A percentile compares a stretch with the other conserved stretches of the same genome.
Evolutionary conservation across 2,888 invertebrate genomes (phyloP).

Genomic region (Allolobophora icterica): DNA sequence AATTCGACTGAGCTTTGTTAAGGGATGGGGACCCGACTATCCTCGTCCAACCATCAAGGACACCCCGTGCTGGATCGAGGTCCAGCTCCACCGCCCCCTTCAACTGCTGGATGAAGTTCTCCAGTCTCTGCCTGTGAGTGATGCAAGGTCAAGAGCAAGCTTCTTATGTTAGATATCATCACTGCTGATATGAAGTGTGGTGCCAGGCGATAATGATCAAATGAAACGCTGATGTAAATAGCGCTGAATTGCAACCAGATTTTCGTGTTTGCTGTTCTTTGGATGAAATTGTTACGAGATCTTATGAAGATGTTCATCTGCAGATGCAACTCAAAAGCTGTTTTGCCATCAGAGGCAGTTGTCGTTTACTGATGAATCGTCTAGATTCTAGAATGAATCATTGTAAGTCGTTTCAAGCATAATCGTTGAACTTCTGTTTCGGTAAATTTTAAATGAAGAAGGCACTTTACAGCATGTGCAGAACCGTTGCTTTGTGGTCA

Average conservation of each 20-base stretch:
- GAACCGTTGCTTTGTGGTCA: constrained; percentile 22
- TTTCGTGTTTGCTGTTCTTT: not conserved
- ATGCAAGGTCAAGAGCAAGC: constrained; percentile 22
- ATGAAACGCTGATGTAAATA: not conserved
- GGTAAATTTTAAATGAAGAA: not conserved
- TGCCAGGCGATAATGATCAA: not conserved
- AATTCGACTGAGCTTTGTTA: constrained; percentile 94
- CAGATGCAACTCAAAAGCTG: not conserved
- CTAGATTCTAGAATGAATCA: not conserved
- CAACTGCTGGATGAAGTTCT: constrained; percentile 95
- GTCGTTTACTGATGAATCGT: not conserved
- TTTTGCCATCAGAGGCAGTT: not conserved
- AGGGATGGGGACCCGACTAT: constrained; percentile 99
- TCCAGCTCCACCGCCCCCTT: constrained; percentile 71
- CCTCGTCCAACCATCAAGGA: constrained; percentile 95
- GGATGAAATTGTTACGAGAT: not conserved
- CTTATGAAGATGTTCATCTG: constrained; percentile 17
- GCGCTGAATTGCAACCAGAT: constrained; percentile 7
- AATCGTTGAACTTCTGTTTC: not conserved
- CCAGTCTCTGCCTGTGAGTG: constrained; percentile 70
- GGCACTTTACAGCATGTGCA: constrained; percentile 2
- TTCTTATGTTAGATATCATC: constrained; percentile 26
- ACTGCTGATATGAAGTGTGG: not conserved
- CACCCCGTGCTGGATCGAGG: constrained; percentile 78
- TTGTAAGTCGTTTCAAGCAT: constrained; percentile 3